Conservation (phyloP, 2,113 vertebrate genomes). For the Bucco capensis region DNA sequence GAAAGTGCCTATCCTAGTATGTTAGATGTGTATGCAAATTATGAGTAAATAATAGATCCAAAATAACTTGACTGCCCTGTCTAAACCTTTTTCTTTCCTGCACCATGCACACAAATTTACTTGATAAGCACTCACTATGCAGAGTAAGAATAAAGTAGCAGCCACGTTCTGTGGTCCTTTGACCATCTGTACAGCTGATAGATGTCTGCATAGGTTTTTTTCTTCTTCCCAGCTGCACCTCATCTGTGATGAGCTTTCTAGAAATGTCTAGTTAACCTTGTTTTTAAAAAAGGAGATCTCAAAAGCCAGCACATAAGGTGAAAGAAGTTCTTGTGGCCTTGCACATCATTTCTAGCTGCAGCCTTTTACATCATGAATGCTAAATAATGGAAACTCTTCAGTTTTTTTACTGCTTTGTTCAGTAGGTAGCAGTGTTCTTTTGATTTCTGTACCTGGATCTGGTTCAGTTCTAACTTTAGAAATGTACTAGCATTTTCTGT, state of each 20-base stretch:
- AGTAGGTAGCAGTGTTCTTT: conserved; percentile 21
- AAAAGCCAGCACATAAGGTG: conserved; percentile 19
- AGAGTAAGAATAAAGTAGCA: conserved; percentile 39
- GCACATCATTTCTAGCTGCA: neutral
- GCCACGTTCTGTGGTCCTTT: neutral
- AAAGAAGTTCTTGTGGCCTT: conserved; percentile 39
- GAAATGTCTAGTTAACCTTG: neutral
- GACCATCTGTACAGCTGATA: neutral
- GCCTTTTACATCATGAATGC: conserved; percentile 24
- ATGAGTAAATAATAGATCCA: neutral
- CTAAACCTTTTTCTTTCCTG: neutral
- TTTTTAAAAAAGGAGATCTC: neutral
- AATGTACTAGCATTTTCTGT: conserved; percentile 31
- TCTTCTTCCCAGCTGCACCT: neutral
- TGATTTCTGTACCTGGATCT: neutral
- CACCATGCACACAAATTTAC: neutral
- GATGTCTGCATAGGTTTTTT: neutral
- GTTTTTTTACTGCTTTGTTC: conserved; percentile 49
- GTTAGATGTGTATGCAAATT: conserved; percentile 15
- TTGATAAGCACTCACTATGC: neutral
- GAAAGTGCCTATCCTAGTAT: conserved; percentile 48
- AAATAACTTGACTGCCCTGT: conserved; percentile 24
- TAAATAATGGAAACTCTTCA: neutral
- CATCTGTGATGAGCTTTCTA: conserved; percentile 7
- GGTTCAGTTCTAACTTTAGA: conserved; percentile 17